Percentiles rank a stretch among this genome's conserved stretches.
Evolutionary conservation across 2,888 invertebrate species (phyloP).

Genomic region (Tinea pellionella): DNA sequence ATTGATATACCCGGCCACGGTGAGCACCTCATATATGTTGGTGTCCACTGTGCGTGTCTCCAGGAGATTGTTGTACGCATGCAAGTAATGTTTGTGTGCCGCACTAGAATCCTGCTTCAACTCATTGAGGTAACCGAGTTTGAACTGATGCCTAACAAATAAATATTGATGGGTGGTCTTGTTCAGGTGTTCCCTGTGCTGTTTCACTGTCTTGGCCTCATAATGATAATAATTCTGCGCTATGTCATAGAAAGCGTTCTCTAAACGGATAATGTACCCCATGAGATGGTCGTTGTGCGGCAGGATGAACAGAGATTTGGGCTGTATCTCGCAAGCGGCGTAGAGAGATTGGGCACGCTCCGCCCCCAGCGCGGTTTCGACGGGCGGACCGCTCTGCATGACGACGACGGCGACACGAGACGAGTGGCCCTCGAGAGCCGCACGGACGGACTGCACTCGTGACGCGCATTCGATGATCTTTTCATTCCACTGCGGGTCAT

Average conservation of each 20-base stretch:
- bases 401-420: slow-evolving; percentile 89
- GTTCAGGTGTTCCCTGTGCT: slow-evolving; percentile 90
- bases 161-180: slow-evolving; percentile 92
- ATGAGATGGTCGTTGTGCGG: slow-evolving; percentile 90
- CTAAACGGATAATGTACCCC: slow-evolving; percentile 81
- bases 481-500: slow-evolving; percentile 93
- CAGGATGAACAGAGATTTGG: slow-evolving; percentile 92
- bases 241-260: slow-evolving; percentile 93
- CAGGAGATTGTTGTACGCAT: slow-evolving; percentile 90
- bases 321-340: slow-evolving; percentile 89
- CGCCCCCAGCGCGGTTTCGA: slow-evolving; percentile 86
- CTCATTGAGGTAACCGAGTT: slow-evolving; percentile 95
- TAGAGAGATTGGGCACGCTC: slow-evolving; percentile 93
- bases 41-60: slow-evolving; percentile 91
- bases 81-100: slow-evolving; percentile 87
- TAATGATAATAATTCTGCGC: slow-evolving; percentile 93
- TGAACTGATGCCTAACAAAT: slow-evolving; percentile 96
- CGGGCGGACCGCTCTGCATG: slow-evolving; percentile 85
- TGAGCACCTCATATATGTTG: slow-evolving; percentile 93
- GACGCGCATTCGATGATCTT: slow-evolving; percentile 95
- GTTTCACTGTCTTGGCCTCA: slow-evolving; percentile 86
- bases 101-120: slow-evolving; percentile 89
- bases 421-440: slow-evolving; percentile 77
- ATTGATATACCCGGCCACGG: slow-evolving; percentile 94
- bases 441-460: slow-evolving; percentile 84